Evolutionary conservation across 2,888 invertebrate species (phyloP).

Genomic region (Polydesmus complanatus): DNA sequence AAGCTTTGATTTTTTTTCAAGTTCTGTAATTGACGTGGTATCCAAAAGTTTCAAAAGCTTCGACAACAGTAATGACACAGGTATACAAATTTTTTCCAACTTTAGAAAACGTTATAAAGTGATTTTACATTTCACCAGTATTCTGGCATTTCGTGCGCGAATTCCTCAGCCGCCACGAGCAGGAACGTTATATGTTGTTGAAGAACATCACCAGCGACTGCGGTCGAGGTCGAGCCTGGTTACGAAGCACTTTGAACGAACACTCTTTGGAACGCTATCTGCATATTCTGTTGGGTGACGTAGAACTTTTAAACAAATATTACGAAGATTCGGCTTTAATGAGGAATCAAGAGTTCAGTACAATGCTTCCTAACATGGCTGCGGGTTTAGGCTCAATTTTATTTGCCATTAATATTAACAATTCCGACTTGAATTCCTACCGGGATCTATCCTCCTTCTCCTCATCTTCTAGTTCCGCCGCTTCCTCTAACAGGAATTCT

Average conservation of each 20-base stretch:
- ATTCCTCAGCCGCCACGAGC: constrained; percentile 74
- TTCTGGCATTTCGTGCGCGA: constrained; percentile 36
- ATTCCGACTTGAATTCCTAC: constrained; percentile 50
- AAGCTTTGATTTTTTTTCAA: no score
- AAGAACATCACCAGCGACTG: constrained; percentile 54
- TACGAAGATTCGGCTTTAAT: constrained; percentile 80
- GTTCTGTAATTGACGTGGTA: neutral
- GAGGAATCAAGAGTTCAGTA: constrained; percentile 60
- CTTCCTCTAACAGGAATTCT: constrained; percentile 34
- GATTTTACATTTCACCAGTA: no score
- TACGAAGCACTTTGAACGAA: constrained; percentile 80
- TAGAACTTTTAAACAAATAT: constrained; percentile 46
- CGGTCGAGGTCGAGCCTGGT: constrained; percentile 74
- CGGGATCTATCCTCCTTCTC: neutral
- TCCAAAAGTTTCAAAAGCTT: neutral
- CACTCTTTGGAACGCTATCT: constrained; percentile 66
- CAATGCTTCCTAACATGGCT: constrained; percentile 68
- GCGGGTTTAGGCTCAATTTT: constrained; percentile 80
- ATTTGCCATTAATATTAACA: constrained; percentile 85
- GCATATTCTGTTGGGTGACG: constrained; percentile 55
- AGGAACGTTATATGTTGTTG: constrained; percentile 63
- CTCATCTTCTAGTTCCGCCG: neutral
- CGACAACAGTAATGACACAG: neutral
- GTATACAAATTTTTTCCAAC: neutral
- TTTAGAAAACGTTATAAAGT: no score